Evolutionary conservation across 1,140 invertebrate genomes (phyloP), one percentile per base, ranked within the genome.

Genomic region (Ditylenchus dipsaci): DNA sequence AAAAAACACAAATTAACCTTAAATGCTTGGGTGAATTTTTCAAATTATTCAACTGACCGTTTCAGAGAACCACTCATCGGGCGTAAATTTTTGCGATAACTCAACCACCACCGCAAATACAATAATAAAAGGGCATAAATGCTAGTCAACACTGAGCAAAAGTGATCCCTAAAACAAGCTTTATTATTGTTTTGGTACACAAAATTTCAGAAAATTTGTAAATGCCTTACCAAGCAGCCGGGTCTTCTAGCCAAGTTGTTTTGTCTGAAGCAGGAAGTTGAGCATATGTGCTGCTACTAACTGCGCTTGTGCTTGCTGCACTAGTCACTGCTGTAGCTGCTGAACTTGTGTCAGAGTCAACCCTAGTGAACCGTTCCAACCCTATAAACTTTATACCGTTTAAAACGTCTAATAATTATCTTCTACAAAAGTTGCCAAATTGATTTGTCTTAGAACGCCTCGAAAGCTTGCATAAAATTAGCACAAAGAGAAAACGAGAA

Each of bases 51-150:
- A 29, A 65, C 38, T 63, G 45, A 80, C 80, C 65, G 74, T 82
- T 71, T 81, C 79, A 23, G 75, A 68, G 17, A 79, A 69, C 73
- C 75, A 77, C 49, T 80, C 79, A 42, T 80, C 74, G 1, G 73
- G 53, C 9, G 72, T 81, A 68, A 82, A 81, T 63, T 78, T 79
- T 30, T 81, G 78, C 11, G 79, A 82, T 26, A 81, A 47, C 43
- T 81, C 79, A 13, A 82, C 63, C 19, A 81, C 71, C 26, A 81
- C 58, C 30, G 79, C 74, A 61, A 82, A 79, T 1, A 81, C 78
- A 53, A 80, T 81, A n/a, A 83, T 64, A 81, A 75, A 0, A 81
- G 58, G 15, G 76, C 81, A 67, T 81, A 81, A 15, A 81, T 59
- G 42, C 65, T 68, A 11, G 79, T 79, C 23, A 81, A 33, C 13